Base-by-base conservation (phyloP, 2,797 vertebrate genomes). In the Acanthurus tractus region DNA sequence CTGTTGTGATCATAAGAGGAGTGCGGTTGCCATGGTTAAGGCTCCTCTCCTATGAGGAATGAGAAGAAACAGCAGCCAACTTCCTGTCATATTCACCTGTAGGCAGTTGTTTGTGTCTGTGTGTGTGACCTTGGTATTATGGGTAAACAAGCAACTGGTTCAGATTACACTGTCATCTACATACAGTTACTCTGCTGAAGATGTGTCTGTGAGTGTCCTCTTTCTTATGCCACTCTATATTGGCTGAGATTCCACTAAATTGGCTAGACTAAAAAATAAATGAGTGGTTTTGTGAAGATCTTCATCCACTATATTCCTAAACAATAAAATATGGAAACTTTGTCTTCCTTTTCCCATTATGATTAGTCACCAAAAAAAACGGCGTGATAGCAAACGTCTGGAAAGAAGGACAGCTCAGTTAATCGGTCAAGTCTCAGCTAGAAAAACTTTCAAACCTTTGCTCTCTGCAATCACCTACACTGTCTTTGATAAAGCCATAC, bases 21-120 rank as follows among this genome's bases (percentile, higher is more conserved):
- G 3, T 64, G 63, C 9, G 34, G 74, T 85, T 82, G 62, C 80
- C 77, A 83, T 84, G 74, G 82, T 75, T 74, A 86, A 45, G 29
- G 34, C 55, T 79, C 23, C 45, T 63, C 6, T 82, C 40, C 40
- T 50, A n/a, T 42, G 15, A 53, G 64, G 77, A 67, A 2, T 11
- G 49, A 62, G 61, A 61, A 56, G 64, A 63, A 17, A 61, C 63
- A 18, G 56, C 62, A 38, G 66, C 49, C 42, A 50, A 38, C 64
- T n/a, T 67, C 48, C 62, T 73, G 87, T 76, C 79, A 77, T 67
- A 65, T 42, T 83, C 74, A 74, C 57, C 74, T 71, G 40, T 58
- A 48, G 23, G 34, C 46, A 3, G 13, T 36, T 50, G 49, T 50
- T 55, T 54, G 38, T 63, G 44, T 56, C 63, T 8, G 46, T 64